These are phyloP conservation scores for Thamnaconus septentrionalis DNA, from an alignment of 2,113 vertebrate genomes.

Conservation along the genomic window DNA sequence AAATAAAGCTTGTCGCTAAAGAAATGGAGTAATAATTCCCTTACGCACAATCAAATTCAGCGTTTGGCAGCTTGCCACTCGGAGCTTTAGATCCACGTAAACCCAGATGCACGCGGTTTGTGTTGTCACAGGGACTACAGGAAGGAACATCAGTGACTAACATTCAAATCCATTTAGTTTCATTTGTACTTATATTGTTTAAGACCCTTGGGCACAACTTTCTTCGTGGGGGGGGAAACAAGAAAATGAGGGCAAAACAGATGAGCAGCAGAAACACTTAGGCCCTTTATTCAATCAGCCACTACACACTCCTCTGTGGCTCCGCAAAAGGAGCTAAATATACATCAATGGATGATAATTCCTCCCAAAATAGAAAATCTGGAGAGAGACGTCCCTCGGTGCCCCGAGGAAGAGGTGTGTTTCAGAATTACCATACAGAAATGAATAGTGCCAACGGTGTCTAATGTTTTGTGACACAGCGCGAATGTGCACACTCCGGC, in stretches of 20 bases:
- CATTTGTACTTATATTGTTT: constrained; percentile 51
- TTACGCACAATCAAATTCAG: too few species aligned
- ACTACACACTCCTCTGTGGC: constrained; percentile 33
- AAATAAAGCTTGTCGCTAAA: too few species aligned
- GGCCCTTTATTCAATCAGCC: constrained; percentile 58
- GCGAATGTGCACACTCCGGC: constrained; percentile 85
- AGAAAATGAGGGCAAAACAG: constrained; percentile 37
- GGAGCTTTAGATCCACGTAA: constrained; percentile 6
- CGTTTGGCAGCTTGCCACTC: neutral
- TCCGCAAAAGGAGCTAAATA: constrained; percentile 53
- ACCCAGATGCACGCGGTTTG: constrained; percentile 2
- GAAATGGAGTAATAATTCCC: too few species aligned
- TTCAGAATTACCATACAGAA: constrained; percentile 84
- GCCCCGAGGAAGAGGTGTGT: constrained; percentile 61
- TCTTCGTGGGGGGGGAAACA: constrained; percentile 20
- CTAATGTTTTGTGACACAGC: constrained; percentile 94
- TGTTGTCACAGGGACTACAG: constrained; percentile 6
- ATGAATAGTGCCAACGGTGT: constrained; percentile 85
- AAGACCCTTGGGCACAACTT: constrained; percentile 50
- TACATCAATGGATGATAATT: constrained; percentile 67
- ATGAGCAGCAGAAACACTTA: constrained; percentile 48
- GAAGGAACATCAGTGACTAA: constrained; percentile 39
- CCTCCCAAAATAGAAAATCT: constrained; percentile 58
- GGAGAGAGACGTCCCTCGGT: constrained; percentile 59
- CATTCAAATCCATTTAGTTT: constrained; percentile 49